These are phyloP conservation scores for Eristalinus sepulchralis DNA, from an alignment of 2,888 invertebrate species.

Conservation along the genomic window DNA sequence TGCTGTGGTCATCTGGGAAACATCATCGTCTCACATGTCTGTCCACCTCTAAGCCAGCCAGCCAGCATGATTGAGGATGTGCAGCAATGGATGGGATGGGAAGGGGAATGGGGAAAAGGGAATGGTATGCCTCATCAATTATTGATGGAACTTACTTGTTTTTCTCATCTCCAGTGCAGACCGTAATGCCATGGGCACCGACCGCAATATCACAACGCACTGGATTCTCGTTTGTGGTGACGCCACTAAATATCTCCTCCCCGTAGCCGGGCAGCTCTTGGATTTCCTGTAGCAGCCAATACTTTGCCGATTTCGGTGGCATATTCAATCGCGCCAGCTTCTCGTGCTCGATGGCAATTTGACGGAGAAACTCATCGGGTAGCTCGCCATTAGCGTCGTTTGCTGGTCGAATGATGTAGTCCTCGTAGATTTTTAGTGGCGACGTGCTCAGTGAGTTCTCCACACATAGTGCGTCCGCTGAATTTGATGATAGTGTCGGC, in stretches of 20 bases:
- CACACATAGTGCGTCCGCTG: constrained; percentile 54
- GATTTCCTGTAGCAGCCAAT: constrained; percentile 91
- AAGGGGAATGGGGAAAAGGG: too few relatives aligned
- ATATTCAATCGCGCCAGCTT: constrained; percentile 82
- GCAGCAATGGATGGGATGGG: not conserved
- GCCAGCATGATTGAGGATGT: constrained; percentile 37
- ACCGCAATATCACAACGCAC: constrained; percentile 85
- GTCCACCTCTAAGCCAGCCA: constrained; percentile 21
- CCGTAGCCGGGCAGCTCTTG: constrained; percentile 91
- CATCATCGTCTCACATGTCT: not conserved
- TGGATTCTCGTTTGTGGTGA: constrained; percentile 80
- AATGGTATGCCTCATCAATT: not conserved
- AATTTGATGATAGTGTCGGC: constrained; percentile 42
- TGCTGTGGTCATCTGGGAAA: not conserved
- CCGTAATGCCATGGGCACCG: constrained; percentile 91
- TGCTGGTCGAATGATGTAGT: constrained; percentile 77
- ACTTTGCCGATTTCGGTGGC: constrained; percentile 90
- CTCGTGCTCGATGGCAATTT: constrained; percentile 79
- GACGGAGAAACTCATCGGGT: constrained; percentile 77
- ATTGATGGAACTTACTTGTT: constrained; percentile 78
- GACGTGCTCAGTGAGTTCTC: constrained; percentile 75
- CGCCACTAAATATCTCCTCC: constrained; percentile 90
- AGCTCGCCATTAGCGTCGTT: constrained; percentile 72
- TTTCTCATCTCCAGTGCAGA: constrained; percentile 86
- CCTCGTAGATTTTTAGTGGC: constrained; percentile 77